Conservation (phyloP, 2,113 vertebrate genomes). For the Phylloscopus trochiloides region DNA sequence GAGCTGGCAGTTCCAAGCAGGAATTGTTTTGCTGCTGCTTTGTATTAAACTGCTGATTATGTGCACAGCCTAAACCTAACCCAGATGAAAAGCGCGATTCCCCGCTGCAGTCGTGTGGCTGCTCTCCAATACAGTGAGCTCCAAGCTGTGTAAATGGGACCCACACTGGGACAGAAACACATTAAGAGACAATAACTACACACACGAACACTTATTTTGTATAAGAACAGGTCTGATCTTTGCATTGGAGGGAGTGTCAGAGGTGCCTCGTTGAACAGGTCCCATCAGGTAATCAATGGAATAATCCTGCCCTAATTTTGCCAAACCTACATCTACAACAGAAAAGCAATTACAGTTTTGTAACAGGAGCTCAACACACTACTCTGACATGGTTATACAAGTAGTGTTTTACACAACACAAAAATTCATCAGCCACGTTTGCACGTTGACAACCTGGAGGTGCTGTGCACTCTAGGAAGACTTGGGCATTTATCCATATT, state of each 20-base stretch:
- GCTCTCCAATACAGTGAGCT: background rate
- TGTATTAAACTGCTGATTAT: background rate
- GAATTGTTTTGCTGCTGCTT: background rate
- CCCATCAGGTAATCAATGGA: constrained; percentile 13
- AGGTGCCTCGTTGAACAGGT: background rate
- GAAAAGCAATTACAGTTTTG: background rate
- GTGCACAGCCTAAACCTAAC: background rate
- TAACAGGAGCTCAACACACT: background rate
- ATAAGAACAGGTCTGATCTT: background rate
- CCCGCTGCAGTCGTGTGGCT: background rate
- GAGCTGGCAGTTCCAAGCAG: background rate
- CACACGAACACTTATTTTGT: background rate
- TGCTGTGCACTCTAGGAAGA: background rate
- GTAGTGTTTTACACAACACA: constrained; percentile 8
- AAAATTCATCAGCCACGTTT: background rate
- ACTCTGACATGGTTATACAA: background rate
- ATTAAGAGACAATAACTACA: background rate
- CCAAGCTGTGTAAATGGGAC: background rate
- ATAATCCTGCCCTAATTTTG: constrained; percentile 20
- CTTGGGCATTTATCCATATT: background rate
- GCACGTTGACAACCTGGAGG: background rate
- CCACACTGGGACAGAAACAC: background rate
- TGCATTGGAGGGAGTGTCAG: background rate
- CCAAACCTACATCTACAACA: background rate
- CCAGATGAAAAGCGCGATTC: background rate